These are phyloP conservation scores for Flabesymbios commensalis DNA, from an alignment of 2,888 invertebrate genomes.

Conservation along the genomic window DNA sequence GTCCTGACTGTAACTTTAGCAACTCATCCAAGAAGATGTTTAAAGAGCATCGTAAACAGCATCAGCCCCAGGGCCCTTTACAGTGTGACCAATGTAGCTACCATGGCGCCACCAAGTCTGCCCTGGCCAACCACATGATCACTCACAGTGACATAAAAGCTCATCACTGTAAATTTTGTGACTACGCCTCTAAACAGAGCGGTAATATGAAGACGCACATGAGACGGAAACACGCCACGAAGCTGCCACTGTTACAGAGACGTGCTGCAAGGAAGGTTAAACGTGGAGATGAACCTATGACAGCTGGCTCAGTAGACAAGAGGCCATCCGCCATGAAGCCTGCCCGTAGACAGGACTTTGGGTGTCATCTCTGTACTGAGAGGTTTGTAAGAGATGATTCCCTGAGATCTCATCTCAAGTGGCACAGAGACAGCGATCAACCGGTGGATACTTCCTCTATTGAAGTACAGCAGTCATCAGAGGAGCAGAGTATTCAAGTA, in stretches of 20 bases:
- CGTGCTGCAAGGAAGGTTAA: too few species aligned
- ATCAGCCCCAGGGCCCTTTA: constrained; percentile 30
- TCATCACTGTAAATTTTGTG: constrained; percentile 50
- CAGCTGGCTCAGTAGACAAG: too few species aligned
- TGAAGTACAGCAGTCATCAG: too few species aligned
- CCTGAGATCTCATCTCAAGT: constrained; percentile 60
- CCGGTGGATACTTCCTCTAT: too few species aligned
- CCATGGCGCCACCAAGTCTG: constrained; percentile 43
- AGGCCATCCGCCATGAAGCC: background rate
- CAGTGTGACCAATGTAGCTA: constrained; percentile 46
- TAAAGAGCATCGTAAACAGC: constrained; percentile 53
- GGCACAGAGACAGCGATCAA: constrained; percentile 46
- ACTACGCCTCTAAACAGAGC: constrained; percentile 45
- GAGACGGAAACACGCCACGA: constrained; percentile 45
- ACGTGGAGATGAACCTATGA: too few species aligned
- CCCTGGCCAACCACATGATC: constrained; percentile 45
- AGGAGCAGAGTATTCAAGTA: too few species aligned
- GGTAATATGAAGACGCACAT: constrained; percentile 52
- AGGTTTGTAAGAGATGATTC: constrained; percentile 63
- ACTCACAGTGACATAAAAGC: constrained; percentile 47
- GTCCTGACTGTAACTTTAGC: constrained; percentile 51
- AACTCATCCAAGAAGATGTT: constrained; percentile 52
- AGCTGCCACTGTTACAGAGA: background rate
- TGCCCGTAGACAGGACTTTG: constrained; percentile 46
- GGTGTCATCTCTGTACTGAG: constrained; percentile 56